These are phyloP conservation scores for Oenanthe oenanthe DNA, from an alignment of 2,113 vertebrate species.

Conservation along the genomic window DNA sequence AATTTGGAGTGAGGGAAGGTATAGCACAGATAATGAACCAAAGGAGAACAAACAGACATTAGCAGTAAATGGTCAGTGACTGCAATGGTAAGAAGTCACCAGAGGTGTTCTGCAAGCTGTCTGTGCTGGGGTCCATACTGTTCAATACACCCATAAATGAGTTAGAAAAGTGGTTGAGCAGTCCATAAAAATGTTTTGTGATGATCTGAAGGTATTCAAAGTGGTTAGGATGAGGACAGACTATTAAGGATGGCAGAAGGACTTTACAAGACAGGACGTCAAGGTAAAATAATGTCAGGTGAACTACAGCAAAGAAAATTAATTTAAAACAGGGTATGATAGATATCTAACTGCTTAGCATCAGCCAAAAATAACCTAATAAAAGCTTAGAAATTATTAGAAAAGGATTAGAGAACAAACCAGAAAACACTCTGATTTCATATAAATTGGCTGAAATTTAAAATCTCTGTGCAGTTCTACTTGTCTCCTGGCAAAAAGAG, in stretches of 20 bases:
- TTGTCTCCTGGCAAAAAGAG: not conserved
- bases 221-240: not conserved
- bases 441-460: not conserved
- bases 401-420: not conserved
- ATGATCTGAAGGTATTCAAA: not conserved
- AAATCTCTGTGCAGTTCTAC: not conserved
- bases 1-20: too few relatives aligned
- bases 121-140: not conserved
- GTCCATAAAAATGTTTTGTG: not conserved
- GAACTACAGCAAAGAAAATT: not conserved
- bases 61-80: not conserved
- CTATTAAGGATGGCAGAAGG: slow-evolving; percentile 5
- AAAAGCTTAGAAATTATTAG: not conserved
- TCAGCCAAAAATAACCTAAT: not conserved
- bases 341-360: not conserved
- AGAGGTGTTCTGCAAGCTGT: not conserved
- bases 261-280: not conserved
- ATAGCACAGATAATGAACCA: not conserved
- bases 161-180: not conserved
- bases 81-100: not conserved
- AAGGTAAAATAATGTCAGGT: slow-evolving; percentile 20
- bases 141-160: not conserved
- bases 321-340: not conserved
- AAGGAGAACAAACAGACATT: not conserved
- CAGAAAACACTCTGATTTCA: not conserved